Conservation (phyloP, 2,888 invertebrate genomes). For the Orthonychiurus folsomi region DNA sequence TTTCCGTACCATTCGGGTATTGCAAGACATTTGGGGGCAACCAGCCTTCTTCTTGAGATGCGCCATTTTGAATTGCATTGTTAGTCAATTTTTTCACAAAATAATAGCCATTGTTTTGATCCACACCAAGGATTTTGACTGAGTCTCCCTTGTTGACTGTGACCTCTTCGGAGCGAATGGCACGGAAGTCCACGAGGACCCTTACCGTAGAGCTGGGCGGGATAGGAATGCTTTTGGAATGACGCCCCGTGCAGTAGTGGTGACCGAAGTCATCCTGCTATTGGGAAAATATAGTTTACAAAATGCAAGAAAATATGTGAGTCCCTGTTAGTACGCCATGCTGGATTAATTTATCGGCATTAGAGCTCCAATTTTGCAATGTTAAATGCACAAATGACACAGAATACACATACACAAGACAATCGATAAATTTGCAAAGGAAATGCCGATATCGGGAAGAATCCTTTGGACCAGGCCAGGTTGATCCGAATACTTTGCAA, state of each 20-base stretch:
- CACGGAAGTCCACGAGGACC: conserved; percentile 44
- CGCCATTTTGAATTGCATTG: conserved; percentile 31
- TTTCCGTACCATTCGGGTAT: conserved; percentile 8
- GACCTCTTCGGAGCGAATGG: conserved; percentile 46
- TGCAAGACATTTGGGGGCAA: conserved; percentile 43
- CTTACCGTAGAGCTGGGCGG: conserved; percentile 40
- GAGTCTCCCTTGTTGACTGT: conserved; percentile 44
- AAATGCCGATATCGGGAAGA: too few species aligned
- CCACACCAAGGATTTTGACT: conserved; percentile 45
- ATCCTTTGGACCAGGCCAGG: background rate
- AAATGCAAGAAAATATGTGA: too few species aligned
- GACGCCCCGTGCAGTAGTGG: background rate
- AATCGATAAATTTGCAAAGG: background rate
- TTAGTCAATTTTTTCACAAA: conserved; percentile 36
- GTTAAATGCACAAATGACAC: background rate
- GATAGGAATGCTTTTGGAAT: conserved; percentile 23
- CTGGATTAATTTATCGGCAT: background rate
- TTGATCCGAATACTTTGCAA: background rate
- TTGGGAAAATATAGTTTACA: too few species aligned
- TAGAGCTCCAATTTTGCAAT: background rate
- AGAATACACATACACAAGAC: too few species aligned
- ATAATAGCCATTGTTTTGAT: conserved; percentile 41
- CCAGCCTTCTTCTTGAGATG: conserved; percentile 44
- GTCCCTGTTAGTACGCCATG: background rate
- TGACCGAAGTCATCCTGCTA: too few species aligned